phyloP scores from a whole-genome alignment of 2,888 invertebrate species.

The Malacosoma neustria region DNA sequence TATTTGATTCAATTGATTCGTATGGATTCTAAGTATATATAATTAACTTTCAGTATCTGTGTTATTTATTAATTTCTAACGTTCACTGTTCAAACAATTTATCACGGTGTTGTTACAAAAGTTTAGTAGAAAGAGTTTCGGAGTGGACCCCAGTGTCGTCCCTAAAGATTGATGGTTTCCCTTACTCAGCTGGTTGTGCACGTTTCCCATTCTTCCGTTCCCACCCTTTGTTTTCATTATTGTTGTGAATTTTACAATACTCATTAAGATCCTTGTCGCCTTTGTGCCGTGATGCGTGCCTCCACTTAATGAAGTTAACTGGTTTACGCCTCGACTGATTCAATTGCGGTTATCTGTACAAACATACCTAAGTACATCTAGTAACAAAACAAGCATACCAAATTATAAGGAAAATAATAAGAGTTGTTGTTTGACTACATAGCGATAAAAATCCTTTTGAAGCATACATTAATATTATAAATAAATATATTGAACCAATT shows the following conservation, averaged over 20 bases:
- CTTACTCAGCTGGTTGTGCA: slow-evolving; percentile 39
- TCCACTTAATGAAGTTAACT: slow-evolving; percentile 23
- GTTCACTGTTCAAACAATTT: slow-evolving; percentile 46
- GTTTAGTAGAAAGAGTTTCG: slow-evolving; percentile 55
- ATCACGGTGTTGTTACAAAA: slow-evolving; percentile 57
- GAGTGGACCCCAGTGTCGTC: slow-evolving; percentile 57
- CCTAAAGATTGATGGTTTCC: slow-evolving; percentile 58
- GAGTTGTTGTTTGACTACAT: too few relatives aligned
- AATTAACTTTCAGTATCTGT: too few relatives aligned
- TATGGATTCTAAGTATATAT: too few relatives aligned
- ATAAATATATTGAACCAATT: too few relatives aligned
- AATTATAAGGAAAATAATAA: too few relatives aligned
- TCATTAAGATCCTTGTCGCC: slow-evolving; percentile 29
- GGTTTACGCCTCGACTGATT: slow-evolving; percentile 1
- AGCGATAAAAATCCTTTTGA: too few relatives aligned
- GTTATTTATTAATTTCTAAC: slow-evolving; percentile 29
- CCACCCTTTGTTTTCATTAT: slow-evolving; percentile 41
- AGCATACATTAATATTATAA: too few relatives aligned
- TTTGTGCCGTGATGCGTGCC: slow-evolving; percentile 15
- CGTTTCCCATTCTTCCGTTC: slow-evolving; percentile 28
- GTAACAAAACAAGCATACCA: neutral
- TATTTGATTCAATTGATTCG: too few relatives aligned
- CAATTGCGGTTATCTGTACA: neutral
- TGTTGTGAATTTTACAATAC: slow-evolving; percentile 35
- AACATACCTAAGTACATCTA: slow-evolving; percentile 4